Evolutionary conservation across 2,113 vertebrate genomes (phyloP), one percentile per base, ranked within the genome.

Genomic region (Siphamia tubifer): DNA sequence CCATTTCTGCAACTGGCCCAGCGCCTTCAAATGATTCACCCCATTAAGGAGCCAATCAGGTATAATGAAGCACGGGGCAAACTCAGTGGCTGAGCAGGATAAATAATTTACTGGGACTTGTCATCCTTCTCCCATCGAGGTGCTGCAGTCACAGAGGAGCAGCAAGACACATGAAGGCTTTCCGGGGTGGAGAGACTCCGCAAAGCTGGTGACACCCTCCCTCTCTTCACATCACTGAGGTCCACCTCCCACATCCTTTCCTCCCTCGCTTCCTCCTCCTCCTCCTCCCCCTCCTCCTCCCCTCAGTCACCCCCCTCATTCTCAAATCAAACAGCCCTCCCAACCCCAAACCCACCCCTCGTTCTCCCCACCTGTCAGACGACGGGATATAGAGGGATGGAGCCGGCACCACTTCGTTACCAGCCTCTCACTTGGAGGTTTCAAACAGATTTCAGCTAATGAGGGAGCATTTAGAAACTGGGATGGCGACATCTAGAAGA

Each of bases 371-470:
- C 82, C 89, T 93, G 92, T 92, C 92, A 93, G 52, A 60, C 53
- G 13, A 36, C 34, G 77, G 77, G 82, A 87, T 86, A 85, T 27
- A 38, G 81, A 87, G 81, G 77, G 81, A 86, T 76, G 77, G 67
- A 71, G 82, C 77, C 77, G 39, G 77, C 76, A 74, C 65, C 83
- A 84, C 85, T 87, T 88, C 83, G 84, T 90, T 90, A 92, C 80
- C 83, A 87, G 77, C 83, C 80, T 77, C 87, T 90, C 88, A 82
- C 88, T 88, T 42, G 56, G 77, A 93, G 92, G 90, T 94, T 86
- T 98, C 94, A 95, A 94, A 96, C 94, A 94, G 94, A 95, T 96
- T 95, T 95, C 92, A 91, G 88, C 96, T 98, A 98, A 98, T 98
- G 96, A 98, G 96, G 91, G 83, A 93, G 85, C 92, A 90, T 92